These are phyloP conservation scores for Brachypteracias leptosomus DNA, from an alignment of 2,113 vertebrate species.

Conservation along the genomic window DNA sequence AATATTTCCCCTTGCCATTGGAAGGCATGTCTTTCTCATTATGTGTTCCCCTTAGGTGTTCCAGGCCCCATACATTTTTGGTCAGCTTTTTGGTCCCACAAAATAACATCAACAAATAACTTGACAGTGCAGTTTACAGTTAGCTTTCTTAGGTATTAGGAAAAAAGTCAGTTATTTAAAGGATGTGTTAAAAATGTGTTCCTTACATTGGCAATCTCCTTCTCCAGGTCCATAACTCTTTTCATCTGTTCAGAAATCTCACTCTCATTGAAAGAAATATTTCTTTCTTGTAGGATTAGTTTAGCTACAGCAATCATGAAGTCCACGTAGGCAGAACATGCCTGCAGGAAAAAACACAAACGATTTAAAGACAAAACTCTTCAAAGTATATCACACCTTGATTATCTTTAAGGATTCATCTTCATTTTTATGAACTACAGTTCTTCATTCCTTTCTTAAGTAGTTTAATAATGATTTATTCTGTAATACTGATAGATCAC, in stretches of 20 bases:
- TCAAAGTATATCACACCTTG: background rate
- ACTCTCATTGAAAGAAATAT: conserved; percentile 69
- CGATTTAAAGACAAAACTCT: background rate
- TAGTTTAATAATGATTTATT: background rate
- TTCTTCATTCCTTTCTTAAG: background rate
- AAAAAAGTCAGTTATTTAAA: background rate
- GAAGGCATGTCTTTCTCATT: background rate
- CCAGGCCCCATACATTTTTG: background rate
- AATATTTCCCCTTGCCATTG: background rate
- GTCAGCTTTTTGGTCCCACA: background rate
- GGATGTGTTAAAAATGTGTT: background rate
- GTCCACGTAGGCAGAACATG: conserved; percentile 86
- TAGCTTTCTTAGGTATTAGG: background rate
- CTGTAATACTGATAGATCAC: background rate
- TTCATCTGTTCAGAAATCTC: conserved; percentile 78
- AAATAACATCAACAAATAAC: background rate
- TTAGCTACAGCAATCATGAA: conserved; percentile 91
- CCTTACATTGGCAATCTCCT: conserved; percentile 92
- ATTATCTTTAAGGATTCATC: background rate
- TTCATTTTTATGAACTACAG: background rate
- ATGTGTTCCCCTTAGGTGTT: background rate
- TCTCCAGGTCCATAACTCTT: conserved; percentile 87
- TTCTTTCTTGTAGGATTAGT: conserved; percentile 84
- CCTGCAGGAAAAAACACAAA: conserved; percentile 70
- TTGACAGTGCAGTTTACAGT: background rate